These are phyloP conservation scores for Andrena haemorrhoa DNA, from an alignment of 2,888 invertebrate genomes.

Conservation along the genomic window DNA sequence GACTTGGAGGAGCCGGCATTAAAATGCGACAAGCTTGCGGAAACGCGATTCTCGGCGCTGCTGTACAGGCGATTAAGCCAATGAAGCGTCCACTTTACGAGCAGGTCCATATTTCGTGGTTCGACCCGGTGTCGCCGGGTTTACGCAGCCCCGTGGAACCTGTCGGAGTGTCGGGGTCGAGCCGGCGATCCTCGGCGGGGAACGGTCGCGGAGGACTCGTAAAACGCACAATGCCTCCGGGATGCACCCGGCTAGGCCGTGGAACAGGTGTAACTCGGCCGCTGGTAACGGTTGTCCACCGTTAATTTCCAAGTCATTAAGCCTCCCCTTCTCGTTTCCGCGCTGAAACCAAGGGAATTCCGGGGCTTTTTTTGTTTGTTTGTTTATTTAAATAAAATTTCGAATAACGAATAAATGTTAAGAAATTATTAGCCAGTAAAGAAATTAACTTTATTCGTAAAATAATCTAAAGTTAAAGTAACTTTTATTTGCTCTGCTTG, in stretches of 20 bases:
- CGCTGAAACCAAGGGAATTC: constrained; percentile 47
- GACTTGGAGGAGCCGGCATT: neutral
- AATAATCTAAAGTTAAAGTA: too few relatives aligned
- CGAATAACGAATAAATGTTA: neutral
- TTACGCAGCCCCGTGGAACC: constrained; percentile 8
- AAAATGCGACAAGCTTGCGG: constrained; percentile 1
- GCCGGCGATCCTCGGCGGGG: constrained; percentile 15
- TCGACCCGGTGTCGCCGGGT: constrained; percentile 20
- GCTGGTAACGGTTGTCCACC: constrained; percentile 69
- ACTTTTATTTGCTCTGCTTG: too few relatives aligned
- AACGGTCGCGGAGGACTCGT: constrained; percentile 41
- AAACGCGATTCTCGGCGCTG: neutral
- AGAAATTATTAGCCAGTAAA: too few relatives aligned
- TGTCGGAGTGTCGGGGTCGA: constrained; percentile 1
- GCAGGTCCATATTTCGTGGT: constrained; percentile 18
- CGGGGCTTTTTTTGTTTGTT: too few relatives aligned
- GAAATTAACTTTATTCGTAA: too few relatives aligned
- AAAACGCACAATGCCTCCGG: constrained; percentile 47
- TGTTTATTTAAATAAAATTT: neutral
- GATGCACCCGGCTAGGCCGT: constrained; percentile 17
- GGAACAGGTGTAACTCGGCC: constrained; percentile 68
- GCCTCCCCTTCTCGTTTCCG: constrained; percentile 23
- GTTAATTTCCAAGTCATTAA: constrained; percentile 60
- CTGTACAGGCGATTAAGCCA: constrained; percentile 18
- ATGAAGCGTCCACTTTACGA: constrained; percentile 21